Evolutionary conservation across 2,113 vertebrate species (phyloP).

Genomic region (Tragelaphus imberbis): DNA sequence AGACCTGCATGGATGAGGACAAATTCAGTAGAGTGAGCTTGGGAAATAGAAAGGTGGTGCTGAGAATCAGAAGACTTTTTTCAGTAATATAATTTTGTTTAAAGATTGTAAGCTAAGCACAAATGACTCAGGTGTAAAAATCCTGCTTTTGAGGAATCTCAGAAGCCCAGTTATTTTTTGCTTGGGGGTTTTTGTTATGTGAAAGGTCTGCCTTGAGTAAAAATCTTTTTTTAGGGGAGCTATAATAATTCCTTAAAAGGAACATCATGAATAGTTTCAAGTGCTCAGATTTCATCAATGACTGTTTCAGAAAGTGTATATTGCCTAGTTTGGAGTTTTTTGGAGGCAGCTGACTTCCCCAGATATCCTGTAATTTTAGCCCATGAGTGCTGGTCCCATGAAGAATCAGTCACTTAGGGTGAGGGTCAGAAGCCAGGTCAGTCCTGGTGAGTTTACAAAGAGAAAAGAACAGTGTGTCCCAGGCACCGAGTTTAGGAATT

Average conservation of each 20-base stretch:
- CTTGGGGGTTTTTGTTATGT: not conserved
- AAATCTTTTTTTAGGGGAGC: not conserved
- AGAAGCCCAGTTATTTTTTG: not conserved
- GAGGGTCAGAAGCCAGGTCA: not conserved
- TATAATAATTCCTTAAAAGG: not conserved
- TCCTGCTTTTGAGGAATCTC: not conserved
- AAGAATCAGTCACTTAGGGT: not conserved
- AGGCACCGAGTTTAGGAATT: not conserved
- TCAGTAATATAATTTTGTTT: not conserved
- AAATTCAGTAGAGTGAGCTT: not conserved
- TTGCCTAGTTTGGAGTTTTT: not conserved
- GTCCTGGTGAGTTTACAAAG: not conserved
- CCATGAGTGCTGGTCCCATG: not conserved
- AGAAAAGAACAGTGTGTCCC: not conserved
- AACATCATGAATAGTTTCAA: not conserved
- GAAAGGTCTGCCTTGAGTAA: not conserved
- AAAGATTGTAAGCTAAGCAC: not conserved
- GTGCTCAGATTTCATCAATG: not conserved
- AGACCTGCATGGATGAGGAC: not conserved
- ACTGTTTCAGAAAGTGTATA: not conserved
- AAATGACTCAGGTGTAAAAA: not conserved
- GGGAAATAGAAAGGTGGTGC: not conserved
- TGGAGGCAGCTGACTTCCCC: not conserved
- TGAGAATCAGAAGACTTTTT: not conserved
- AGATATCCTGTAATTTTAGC: not conserved